Conservation (phyloP, 2,888 invertebrate genomes). For the Dendrolimus houi region DNA sequence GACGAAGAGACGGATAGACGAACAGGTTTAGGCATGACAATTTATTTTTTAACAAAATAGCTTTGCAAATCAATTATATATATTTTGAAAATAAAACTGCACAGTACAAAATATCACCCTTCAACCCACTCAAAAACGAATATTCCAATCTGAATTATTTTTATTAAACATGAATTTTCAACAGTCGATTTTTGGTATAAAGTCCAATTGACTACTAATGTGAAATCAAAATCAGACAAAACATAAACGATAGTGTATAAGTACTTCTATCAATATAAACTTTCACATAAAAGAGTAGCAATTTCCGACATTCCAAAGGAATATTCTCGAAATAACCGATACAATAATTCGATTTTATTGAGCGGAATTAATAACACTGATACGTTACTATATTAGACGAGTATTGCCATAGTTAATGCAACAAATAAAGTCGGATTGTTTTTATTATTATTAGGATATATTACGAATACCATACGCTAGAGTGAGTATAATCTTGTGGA, state of each 20-base stretch:
- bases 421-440: constrained; percentile 63
- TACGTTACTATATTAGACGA: constrained; percentile 40
- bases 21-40: no score
- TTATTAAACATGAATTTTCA: no score
- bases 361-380: constrained; percentile 63
- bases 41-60: no score
- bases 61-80: no score
- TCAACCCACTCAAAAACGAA: no score
- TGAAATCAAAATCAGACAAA: neutral
- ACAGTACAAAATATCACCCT: no score
- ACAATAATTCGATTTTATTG: constrained; percentile 53
- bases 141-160: no score
- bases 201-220: neutral
- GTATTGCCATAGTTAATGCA: constrained; percentile 46
- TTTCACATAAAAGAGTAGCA: neutral
- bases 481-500: constrained; percentile 56
- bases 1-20: no score
- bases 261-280: neutral
- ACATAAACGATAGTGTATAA: neutral
- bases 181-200: no score
- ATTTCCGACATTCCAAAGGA: neutral
- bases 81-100: no score
- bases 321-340: constrained; percentile 19
- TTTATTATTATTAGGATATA: constrained; percentile 41
- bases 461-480: constrained; percentile 35